Percentiles rank a stretch among this genome's conserved stretches.
These are phyloP conservation scores for Phaonia tiefii DNA, from an alignment of 2,888 invertebrate species.

Conservation along the genomic window DNA sequence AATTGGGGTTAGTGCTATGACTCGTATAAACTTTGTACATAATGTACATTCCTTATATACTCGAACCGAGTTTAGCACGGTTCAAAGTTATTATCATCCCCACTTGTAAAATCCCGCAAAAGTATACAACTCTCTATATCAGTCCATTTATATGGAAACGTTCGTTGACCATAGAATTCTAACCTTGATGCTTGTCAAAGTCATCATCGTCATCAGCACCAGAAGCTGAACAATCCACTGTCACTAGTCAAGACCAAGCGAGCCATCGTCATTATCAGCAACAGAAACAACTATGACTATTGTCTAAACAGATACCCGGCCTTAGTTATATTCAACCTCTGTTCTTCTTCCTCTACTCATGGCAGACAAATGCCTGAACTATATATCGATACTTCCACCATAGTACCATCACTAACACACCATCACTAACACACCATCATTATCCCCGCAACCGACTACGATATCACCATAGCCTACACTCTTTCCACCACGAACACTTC, in stretches of 20 bases:
- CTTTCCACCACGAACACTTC: neutral
- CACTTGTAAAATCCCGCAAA: no score
- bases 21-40: neutral
- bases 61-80: no score
- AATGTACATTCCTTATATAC: no score
- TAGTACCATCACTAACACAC: neutral
- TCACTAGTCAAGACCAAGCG: neutral
- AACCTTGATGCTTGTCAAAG: constrained; percentile 67
- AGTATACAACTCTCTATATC: no score
- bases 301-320: no score
- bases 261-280: neutral
- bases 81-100: no score
- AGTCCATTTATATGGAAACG: constrained; percentile 12
- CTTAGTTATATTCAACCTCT: no score
- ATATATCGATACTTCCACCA: constrained; percentile 6
- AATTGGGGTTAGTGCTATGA: neutral
- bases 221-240: neutral
- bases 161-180: constrained; percentile 67
- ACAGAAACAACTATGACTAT: neutral
- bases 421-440: neutral
- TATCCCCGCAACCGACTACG: neutral
- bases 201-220: constrained; percentile 48
- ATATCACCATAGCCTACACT: neutral
- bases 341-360: constrained; percentile 9
- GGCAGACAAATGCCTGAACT: neutral